These are phyloP conservation scores for Brachionus manjavacas DNA, from an alignment of 1,140 invertebrate species.

Conservation along the genomic window DNA sequence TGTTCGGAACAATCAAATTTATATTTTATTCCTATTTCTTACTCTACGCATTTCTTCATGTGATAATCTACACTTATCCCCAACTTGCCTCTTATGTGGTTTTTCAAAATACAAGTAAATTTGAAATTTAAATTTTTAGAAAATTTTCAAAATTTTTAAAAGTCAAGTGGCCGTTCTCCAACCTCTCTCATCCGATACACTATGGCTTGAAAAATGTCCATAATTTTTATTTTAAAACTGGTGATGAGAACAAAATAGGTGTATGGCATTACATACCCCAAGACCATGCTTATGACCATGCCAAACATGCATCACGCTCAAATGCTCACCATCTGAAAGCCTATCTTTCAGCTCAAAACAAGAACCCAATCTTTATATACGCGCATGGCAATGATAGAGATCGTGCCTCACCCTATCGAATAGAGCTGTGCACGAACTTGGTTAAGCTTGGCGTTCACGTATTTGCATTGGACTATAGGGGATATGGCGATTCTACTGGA, in stretches of 20 bases:
- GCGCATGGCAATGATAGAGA: conserved; percentile 31
- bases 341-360: neutral
- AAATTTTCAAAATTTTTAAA: neutral
- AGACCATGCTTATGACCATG: neutral
- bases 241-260: neutral
- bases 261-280: conserved; percentile 36
- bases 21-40: neutral
- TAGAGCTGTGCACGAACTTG: neutral
- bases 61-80: neutral
- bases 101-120: conserved; percentile 22
- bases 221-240: conserved; percentile 23
- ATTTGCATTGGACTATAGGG: conserved; percentile 84
- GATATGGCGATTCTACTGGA: conserved; percentile 84
- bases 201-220: conserved; percentile 1
- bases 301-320: neutral
- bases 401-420: neutral
- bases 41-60: neutral
- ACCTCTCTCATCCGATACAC: neutral
- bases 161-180: conserved; percentile 24
- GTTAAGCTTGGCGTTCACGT: conserved; percentile 60
- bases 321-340: neutral
- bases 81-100: neutral
- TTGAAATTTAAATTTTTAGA: neutral
- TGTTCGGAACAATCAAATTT: neutral
- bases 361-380: conserved; percentile 30